Conservation (phyloP, 2,797 vertebrate genomes). For the Lacerta agilis region DNA sequence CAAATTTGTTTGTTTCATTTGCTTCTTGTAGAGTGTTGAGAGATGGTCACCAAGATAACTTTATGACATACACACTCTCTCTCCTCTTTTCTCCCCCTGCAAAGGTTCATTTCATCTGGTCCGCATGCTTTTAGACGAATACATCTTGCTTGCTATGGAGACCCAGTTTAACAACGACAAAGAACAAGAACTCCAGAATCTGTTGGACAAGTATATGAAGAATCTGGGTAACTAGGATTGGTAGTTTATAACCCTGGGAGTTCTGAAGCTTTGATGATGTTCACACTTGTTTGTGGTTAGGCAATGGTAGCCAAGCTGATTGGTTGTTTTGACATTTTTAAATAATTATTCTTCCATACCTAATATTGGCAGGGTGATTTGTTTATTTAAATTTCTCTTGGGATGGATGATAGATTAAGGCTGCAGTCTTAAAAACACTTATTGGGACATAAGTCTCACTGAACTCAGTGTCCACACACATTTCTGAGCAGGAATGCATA, state of each 20-base stretch:
- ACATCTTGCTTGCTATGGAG: constrained; percentile 96
- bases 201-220: constrained; percentile 98
- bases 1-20: constrained; percentile 81
- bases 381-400: background rate
- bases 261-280: background rate
- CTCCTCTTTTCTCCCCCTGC: constrained; percentile 54
- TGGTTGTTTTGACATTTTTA: background rate
- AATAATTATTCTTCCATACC: background rate
- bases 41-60: constrained; percentile 85
- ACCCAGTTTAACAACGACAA: constrained; percentile 99
- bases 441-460: background rate
- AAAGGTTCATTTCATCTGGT: constrained; percentile 98
- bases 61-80: constrained; percentile 41
- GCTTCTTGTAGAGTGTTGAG: constrained; percentile 76
- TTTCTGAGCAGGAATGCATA: background rate
- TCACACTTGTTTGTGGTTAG: background rate
- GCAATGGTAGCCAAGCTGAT: background rate
- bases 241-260: constrained; percentile 19
- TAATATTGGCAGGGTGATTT: background rate
- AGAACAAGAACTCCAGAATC: constrained; percentile 96
- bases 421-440: background rate
- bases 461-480: background rate
- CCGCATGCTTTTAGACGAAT: constrained; percentile 98
- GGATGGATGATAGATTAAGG: background rate
- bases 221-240: constrained; percentile 86